phyloP scores from a whole-genome alignment of 2,797 vertebrate genomes.

The Gallinago nigripennis region DNA sequence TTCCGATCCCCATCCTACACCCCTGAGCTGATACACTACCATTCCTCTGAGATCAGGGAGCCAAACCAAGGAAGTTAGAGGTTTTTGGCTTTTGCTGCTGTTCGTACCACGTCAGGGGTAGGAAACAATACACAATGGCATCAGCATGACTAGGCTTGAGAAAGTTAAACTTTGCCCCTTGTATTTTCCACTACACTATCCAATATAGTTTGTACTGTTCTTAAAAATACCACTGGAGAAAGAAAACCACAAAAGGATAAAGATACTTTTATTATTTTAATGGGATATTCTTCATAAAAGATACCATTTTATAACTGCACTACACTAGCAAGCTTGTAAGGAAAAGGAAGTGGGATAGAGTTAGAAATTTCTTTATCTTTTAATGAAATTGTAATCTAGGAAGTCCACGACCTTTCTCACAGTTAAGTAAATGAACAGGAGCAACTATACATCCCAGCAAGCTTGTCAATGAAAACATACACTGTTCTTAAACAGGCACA shows the following conservation, averaged over 20 bases:
- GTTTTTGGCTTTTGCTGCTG: neutral
- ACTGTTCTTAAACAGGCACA: neutral
- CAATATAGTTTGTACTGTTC: neutral
- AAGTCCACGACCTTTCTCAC: neutral
- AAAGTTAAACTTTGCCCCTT: neutral
- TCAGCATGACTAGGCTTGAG: neutral
- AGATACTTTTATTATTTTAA: neutral
- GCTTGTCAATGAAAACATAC: neutral
- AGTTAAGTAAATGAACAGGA: neutral
- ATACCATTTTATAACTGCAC: neutral
- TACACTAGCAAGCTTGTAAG: neutral
- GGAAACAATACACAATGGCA: neutral
- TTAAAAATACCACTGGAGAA: neutral
- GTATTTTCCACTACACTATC: neutral
- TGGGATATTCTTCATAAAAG: neutral
- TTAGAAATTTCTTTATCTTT: neutral
- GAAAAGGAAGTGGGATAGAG: neutral
- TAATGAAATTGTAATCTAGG: neutral
- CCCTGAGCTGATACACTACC: neutral
- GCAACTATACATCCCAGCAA: neutral
- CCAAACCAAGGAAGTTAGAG: neutral
- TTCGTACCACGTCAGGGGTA: accelerated
- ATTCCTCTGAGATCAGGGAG: neutral
- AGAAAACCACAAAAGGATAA: neutral
- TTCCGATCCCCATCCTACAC: neutral